phyloP scores from a whole-genome alignment of 2,113 vertebrate genomes.

The Excalfactoria chinensis region DNA sequence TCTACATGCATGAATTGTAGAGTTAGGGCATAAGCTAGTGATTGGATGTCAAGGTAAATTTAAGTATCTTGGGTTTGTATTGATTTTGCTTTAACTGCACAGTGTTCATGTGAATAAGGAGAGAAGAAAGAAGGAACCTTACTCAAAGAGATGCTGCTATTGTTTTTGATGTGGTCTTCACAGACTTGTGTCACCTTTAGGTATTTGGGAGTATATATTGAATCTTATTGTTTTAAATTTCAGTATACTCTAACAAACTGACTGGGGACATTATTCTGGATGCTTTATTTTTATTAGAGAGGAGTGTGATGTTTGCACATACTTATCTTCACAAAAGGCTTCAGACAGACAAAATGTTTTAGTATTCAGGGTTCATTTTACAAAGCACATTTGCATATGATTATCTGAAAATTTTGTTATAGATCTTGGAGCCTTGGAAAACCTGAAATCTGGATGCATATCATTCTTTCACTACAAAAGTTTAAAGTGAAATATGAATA shows the following conservation, averaged over 20 bases:
- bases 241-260: neutral
- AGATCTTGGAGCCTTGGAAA: neutral
- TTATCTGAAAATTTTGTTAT: neutral
- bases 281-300: conserved; percentile 19
- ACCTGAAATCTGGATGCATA: neutral
- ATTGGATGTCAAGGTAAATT: conserved; percentile 31
- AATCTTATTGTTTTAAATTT: neutral
- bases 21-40: neutral
- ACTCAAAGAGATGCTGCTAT: neutral
- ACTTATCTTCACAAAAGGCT: neutral
- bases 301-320: neutral
- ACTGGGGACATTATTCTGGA: neutral
- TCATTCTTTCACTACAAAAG: neutral
- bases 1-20: neutral
- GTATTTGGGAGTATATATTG: neutral
- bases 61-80: conserved; percentile 13
- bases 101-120: neutral
- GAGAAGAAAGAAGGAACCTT: neutral
- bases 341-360: neutral
- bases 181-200: neutral
- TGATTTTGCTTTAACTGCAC: conserved; percentile 25
- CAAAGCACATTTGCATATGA: neutral
- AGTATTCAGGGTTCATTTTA: neutral
- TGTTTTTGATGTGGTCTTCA: neutral
- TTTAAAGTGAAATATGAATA: neutral